These are phyloP conservation scores for Xenopus borealis DNA, from an alignment of 2,113 vertebrate genomes.

Conservation along the genomic window DNA sequence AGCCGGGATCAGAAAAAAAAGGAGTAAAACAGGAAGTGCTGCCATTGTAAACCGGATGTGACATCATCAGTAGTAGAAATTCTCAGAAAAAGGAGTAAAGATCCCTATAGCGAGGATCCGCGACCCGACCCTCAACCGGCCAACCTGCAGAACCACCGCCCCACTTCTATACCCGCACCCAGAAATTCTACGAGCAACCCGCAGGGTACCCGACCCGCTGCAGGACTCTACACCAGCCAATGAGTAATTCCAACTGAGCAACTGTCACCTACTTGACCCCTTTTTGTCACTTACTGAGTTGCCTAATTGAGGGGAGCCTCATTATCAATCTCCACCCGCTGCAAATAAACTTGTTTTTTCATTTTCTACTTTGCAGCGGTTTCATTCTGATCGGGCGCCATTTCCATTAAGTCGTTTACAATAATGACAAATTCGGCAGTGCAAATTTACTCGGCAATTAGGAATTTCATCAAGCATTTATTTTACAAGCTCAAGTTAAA, in stretches of 20 bases:
- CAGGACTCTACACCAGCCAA: constrained; percentile 15
- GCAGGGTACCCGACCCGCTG: no score
- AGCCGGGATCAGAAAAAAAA: no score
- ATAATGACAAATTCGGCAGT: constrained; percentile 14
- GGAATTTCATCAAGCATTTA: constrained; percentile 18
- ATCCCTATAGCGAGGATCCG: no score
- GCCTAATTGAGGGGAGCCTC: background rate
- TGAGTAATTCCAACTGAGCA: background rate
- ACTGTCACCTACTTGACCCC: background rate
- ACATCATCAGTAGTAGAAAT: no score
- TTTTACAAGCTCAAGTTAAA: constrained; percentile 6
- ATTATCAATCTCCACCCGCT: background rate
- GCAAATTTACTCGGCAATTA: constrained; percentile 34
- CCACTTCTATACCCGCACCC: no score
- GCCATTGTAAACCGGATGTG: no score
- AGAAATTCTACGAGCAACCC: no score
- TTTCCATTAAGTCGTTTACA: constrained; percentile 21
- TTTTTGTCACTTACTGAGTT: background rate
- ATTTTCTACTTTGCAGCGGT: background rate
- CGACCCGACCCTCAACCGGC: no score
- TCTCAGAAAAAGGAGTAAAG: no score
- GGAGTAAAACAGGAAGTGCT: no score
- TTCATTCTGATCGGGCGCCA: background rate
- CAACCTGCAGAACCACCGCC: no score
- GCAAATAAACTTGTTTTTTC: background rate